Percentiles rank a stretch among this genome's conserved stretches.
Evolutionary conservation across 1,140 invertebrate genomes (phyloP).

Genomic region (Drosophila sturtevanti): DNA sequence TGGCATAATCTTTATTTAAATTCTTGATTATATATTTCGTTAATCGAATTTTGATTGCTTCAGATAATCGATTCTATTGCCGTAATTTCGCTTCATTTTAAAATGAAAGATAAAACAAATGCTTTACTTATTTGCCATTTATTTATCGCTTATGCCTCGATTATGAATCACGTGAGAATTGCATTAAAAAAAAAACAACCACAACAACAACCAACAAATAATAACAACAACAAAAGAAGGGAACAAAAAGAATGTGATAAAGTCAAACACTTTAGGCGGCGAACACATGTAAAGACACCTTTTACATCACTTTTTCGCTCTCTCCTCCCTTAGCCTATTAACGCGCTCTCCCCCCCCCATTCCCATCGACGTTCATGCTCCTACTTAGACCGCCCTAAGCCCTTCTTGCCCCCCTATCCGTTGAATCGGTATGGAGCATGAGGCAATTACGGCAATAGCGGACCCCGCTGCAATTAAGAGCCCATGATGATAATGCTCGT

Average conservation of each 20-base stretch:
- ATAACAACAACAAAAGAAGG: too few relatives aligned
- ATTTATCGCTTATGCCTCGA: constrained; percentile 48
- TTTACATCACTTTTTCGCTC: constrained; percentile 12
- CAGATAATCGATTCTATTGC: not conserved
- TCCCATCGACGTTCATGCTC: too few relatives aligned
- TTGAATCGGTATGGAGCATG: constrained; percentile 5
- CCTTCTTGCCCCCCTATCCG: not conserved
- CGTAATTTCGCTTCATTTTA: too few relatives aligned
- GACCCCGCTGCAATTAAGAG: constrained; percentile 57
- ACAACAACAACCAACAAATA: too few relatives aligned
- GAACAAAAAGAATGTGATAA: constrained; percentile 1
- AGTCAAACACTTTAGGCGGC: constrained; percentile 45
- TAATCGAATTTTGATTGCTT: not conserved
- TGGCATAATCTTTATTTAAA: too few relatives aligned
- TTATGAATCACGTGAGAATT: constrained; percentile 56
- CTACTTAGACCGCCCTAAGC: too few relatives aligned
- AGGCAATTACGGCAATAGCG: constrained; percentile 47
- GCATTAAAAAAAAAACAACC: not conserved
- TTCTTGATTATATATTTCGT: not conserved
- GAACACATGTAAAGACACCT: constrained; percentile 56
- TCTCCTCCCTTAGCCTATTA: not conserved
- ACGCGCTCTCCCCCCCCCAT: too few relatives aligned
- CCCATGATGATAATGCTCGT: constrained; percentile 7
- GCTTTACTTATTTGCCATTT: constrained; percentile 10
- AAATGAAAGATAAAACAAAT: too few relatives aligned